A percentile compares a stretch with the other conserved stretches of the same genome.
These are phyloP conservation scores for Seira ritae DNA, from an alignment of 2,888 invertebrate species.

Conservation along the genomic window DNA sequence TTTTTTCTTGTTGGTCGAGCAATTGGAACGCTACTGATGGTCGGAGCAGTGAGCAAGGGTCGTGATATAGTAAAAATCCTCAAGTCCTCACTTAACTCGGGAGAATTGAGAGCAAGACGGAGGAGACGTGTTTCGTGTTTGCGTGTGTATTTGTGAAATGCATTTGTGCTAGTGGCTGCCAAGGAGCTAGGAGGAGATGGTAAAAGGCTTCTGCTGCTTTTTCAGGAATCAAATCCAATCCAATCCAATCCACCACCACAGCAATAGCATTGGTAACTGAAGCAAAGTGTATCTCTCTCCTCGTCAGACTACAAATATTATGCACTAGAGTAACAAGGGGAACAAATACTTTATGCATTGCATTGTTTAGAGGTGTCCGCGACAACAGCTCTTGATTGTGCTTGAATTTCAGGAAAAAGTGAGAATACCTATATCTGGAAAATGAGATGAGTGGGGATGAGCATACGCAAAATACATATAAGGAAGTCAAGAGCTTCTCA, in stretches of 20 bases:
- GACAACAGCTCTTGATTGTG: conserved; percentile 61
- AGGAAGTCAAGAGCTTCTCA: conserved; percentile 28
- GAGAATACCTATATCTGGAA: conserved; percentile 48
- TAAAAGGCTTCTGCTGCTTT: not conserved
- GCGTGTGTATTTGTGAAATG: conserved; percentile 21
- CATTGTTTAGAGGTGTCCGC: conserved; percentile 50
- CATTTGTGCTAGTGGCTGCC: not conserved
- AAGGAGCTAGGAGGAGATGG: conserved; percentile 19
- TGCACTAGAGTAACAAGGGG: conserved; percentile 27
- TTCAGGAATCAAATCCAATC: too few relatives aligned
- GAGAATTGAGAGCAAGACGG: not conserved
- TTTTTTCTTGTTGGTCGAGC: conserved; percentile 42
- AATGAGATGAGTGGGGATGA: conserved; percentile 27
- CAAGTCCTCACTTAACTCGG: not conserved
- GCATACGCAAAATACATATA: too few relatives aligned
- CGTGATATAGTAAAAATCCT: conserved; percentile 56
- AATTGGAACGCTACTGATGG: conserved; percentile 63
- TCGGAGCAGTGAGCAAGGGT: conserved; percentile 51
- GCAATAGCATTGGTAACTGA: not conserved
- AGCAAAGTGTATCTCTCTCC: too few relatives aligned
- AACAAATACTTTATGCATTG: conserved; percentile 37
- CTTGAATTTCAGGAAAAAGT: conserved; percentile 47
- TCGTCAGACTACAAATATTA: too few relatives aligned
- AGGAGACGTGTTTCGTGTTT: not conserved
- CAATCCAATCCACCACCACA: not conserved